Percentiles rank a stretch among this genome's conserved stretches.
Evolutionary conservation across 2,888 invertebrate species (phyloP).

Genomic region (Erannis defoliaria): DNA sequence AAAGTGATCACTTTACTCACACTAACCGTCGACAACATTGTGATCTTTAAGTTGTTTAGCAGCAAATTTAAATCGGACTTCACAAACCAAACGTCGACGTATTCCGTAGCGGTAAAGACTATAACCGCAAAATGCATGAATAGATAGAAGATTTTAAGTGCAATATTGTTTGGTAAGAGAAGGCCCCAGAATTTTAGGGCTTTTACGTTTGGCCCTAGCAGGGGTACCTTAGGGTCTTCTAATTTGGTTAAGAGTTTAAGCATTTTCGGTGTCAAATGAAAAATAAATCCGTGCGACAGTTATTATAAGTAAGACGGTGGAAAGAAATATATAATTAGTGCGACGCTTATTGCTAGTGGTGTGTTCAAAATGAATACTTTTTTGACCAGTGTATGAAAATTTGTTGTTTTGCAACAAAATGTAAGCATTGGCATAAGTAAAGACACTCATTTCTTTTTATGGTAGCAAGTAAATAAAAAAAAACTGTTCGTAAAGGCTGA

Average conservation of each 20-base stretch:
- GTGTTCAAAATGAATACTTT: not conserved
- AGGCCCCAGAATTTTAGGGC: slow-evolving; percentile 76
- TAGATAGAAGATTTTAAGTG: slow-evolving; percentile 61
- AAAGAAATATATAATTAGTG: slow-evolving; percentile 29
- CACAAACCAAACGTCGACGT: slow-evolving; percentile 74
- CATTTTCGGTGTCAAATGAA: slow-evolving; percentile 34
- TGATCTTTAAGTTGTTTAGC: slow-evolving; percentile 74
- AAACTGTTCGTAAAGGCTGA: too few species aligned
- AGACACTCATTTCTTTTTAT: too few species aligned
- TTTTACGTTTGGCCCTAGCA: slow-evolving; percentile 74
- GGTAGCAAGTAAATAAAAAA: too few species aligned
- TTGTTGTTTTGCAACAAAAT: too few species aligned
- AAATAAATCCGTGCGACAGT: slow-evolving; percentile 7
- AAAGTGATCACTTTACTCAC: slow-evolving; percentile 70
- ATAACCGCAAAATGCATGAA: slow-evolving; percentile 66
- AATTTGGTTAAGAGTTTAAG: slow-evolving; percentile 56
- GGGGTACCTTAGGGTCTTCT: slow-evolving; percentile 67
- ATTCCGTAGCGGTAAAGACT: slow-evolving; percentile 69
- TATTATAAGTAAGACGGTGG: slow-evolving; percentile 12
- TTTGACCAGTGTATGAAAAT: not conserved
- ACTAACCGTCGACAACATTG: slow-evolving; percentile 72
- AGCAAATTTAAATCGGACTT: slow-evolving; percentile 69
- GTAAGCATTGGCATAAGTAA: too few species aligned
- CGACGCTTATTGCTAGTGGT: slow-evolving; percentile 20
- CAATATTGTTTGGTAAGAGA: slow-evolving; percentile 62